A percentile compares a stretch with the other conserved stretches of the same genome.
Evolutionary conservation across 2,113 vertebrate species (phyloP).

Genomic region (Tetraodon nigroviridis): DNA sequence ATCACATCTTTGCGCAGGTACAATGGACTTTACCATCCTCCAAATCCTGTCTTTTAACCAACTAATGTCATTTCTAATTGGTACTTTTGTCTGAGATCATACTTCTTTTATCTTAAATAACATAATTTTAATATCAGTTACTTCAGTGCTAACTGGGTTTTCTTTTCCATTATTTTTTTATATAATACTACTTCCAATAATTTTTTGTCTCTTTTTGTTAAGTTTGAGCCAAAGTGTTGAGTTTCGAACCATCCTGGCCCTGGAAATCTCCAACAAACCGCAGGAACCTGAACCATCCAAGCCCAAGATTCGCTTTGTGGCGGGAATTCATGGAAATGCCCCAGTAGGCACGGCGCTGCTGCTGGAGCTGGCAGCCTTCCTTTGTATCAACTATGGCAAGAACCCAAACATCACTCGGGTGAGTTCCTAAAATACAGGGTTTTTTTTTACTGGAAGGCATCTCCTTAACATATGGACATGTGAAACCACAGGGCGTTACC

Average conservation of each 20-base stretch:
- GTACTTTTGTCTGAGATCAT: no score
- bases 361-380: constrained; percentile 87
- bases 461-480: background rate
- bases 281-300: constrained; percentile 81
- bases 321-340: constrained; percentile 92
- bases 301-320: constrained; percentile 92
- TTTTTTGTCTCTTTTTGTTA: constrained; percentile 22
- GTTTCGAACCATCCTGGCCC: constrained; percentile 86
- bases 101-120: background rate
- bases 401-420: constrained; percentile 87
- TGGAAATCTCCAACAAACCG: constrained; percentile 95
- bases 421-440: constrained; percentile 25
- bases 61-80: no score
- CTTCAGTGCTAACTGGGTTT: background rate
- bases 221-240: constrained; percentile 93
- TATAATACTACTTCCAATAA: no score
- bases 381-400: constrained; percentile 94
- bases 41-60: background rate
- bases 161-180: background rate
- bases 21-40: background rate
- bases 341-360: constrained; percentile 93
- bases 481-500: background rate
- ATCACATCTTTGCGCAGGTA: constrained; percentile 83
- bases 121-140: background rate
- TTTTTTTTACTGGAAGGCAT: background rate